These are phyloP conservation scores for Clunio marinus DNA, from an alignment of 2,888 invertebrate species.

Conservation along the genomic window DNA sequence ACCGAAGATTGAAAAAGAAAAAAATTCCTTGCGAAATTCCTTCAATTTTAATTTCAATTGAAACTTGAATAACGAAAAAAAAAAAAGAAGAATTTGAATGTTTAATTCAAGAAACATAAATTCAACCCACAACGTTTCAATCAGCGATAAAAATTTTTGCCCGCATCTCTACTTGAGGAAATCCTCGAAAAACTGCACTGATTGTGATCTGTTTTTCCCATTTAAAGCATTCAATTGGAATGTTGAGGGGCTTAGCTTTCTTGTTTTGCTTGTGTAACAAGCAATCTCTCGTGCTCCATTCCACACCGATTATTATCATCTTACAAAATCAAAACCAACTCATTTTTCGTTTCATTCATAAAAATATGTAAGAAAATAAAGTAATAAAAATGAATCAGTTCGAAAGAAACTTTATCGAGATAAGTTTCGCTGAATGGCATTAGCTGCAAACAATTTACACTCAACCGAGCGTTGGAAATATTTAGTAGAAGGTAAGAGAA, in stretches of 20 bases:
- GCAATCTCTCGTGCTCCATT: background rate
- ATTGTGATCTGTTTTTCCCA: background rate
- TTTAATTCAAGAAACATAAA: too few species aligned
- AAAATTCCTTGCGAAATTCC: too few species aligned
- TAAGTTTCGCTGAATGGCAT: slow-evolving; percentile 14
- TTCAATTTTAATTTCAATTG: background rate
- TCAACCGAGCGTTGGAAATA: slow-evolving; percentile 16
- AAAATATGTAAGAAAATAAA: background rate
- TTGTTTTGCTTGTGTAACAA: slow-evolving; percentile 14
- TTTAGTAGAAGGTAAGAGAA: too few species aligned
- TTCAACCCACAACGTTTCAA: too few species aligned
- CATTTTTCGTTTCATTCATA: slow-evolving; percentile 21
- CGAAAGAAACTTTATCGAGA: background rate
- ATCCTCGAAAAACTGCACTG: slow-evolving; percentile 6
- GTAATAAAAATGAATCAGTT: too few species aligned
- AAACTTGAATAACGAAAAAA: background rate
- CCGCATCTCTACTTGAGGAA: too few species aligned
- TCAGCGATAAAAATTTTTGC: too few species aligned
- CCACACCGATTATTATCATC: slow-evolving; percentile 9
- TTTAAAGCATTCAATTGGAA: background rate
- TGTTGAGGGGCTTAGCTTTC: slow-evolving; percentile 15
- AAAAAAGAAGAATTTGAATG: too few species aligned
- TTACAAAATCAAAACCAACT: slow-evolving; percentile 4
- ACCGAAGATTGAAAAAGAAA: too few species aligned
- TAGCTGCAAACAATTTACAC: slow-evolving; percentile 8